Percentiles rank a stretch among this genome's conserved stretches.
Conservation (phyloP, 2,888 invertebrate species). For the Amiota mariae region DNA sequence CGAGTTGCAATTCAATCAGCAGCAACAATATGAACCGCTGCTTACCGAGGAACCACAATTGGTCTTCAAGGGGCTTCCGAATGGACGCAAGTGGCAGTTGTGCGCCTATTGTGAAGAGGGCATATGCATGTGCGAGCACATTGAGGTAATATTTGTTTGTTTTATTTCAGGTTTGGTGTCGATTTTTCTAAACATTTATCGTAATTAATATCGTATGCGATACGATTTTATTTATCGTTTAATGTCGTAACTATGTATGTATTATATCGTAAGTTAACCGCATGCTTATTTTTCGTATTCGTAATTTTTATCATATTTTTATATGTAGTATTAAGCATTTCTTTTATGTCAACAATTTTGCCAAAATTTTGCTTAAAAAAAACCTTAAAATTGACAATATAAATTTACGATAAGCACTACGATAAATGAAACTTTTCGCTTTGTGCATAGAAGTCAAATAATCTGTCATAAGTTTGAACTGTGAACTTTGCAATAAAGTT, state of each 20-base stretch:
- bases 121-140: slow-evolving; percentile 73
- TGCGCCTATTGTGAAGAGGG: slow-evolving; percentile 73
- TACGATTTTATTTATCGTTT: background rate
- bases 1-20: slow-evolving; percentile 65
- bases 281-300: slow-evolving; percentile 2
- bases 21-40: slow-evolving; percentile 69
- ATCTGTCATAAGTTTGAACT: background rate
- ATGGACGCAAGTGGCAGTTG: slow-evolving; percentile 69
- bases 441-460: background rate
- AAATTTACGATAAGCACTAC: background rate
- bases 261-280: slow-evolving; percentile 13
- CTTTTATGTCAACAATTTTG: background rate
- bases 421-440: no score
- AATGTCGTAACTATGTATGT: slow-evolving; percentile 17
- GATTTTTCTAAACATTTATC: slow-evolving; percentile 7
- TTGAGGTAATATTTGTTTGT: slow-evolving; percentile 69
- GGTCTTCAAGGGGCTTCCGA: slow-evolving; percentile 69
- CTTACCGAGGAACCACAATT: slow-evolving; percentile 71
- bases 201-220: slow-evolving; percentile 8
- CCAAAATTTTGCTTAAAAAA: slow-evolving; percentile 1
- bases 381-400: background rate
- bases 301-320: background rate
- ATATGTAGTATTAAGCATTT: no score
- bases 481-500: slow-evolving; percentile 1
- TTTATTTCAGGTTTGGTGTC: background rate